Base-by-base conservation (phyloP, 2,113 vertebrate genomes). In the Carassius auratus region DNA sequence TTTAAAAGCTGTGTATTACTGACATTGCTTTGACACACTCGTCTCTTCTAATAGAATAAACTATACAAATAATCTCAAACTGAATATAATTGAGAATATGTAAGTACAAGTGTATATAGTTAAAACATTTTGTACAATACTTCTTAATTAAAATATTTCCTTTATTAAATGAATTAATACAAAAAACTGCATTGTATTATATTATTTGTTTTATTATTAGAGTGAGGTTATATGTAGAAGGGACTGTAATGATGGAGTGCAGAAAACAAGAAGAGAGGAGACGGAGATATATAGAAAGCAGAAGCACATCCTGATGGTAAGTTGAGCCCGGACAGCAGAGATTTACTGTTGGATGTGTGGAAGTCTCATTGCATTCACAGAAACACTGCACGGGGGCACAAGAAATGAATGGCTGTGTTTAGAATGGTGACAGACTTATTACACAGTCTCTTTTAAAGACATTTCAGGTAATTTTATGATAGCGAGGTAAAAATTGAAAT, bases 291-390 rank as follows among this genome's bases (percentile, higher is more conserved):
- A 52, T 30, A 50, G 75, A 74, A 45, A 86, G 75, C 71, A 30
- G 75, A 62, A 84, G 75, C 71, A 42, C 62, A 83, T 59, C 76
- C 81, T 69, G 68, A 84, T 76, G 66, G 83, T 82, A 85, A 87
- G 71, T 62, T 48, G 78, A 88, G 73, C 33, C 38, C 77, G 14
- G 26, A n/a, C 17, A 82, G 74, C 87, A 73, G 48, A 82, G 85
- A 86, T 84, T 81, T 77, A 81, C 61, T 76, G 84, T 33, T 26
- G 26, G 75, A 75, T 66, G 59, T 73, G 84, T 75, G 62, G 76
- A 84, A 80, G 71, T 13, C 62, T 81, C 83, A 75, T 81, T 42
- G 59, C 83, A 69, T 77, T 85, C 57, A 84, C 55, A 61, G 84
- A 85, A 80, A 26, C 14, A 77, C 50, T 79, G 84, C 68, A 77